Percentiles rank a stretch among this genome's conserved stretches.
phyloP scores from a whole-genome alignment of 2,113 vertebrate genomes.

The Balaeniceps rex region DNA sequence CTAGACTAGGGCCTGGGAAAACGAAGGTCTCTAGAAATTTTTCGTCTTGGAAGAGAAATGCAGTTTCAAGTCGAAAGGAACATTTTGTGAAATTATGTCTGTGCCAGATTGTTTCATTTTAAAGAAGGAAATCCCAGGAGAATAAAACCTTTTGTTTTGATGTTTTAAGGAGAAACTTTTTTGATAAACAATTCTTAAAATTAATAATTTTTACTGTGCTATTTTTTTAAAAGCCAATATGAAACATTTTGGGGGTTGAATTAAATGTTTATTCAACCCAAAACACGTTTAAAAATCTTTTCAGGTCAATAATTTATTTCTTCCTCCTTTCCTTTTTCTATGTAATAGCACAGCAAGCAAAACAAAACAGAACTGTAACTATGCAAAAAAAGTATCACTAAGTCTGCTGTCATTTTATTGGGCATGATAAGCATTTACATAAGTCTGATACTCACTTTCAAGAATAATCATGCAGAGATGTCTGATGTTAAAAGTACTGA shows the following conservation, averaged over 20 bases:
- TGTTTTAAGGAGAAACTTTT: not conserved
- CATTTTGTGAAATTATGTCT: not conserved
- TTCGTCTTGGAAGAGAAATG: not conserved
- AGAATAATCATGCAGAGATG: not conserved
- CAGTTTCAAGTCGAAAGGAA: not conserved
- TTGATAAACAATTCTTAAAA: not conserved
- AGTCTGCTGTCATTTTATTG: not conserved
- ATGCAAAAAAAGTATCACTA: not conserved
- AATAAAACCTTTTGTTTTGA: not conserved
- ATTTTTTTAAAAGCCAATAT: not conserved
- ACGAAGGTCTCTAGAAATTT: not conserved
- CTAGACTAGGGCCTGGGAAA: constrained; percentile 16
- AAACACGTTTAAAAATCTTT: not conserved
- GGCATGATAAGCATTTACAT: not conserved
- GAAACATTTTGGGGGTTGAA: not conserved
- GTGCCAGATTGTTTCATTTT: not conserved
- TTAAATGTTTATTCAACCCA: not conserved
- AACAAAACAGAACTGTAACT: not conserved
- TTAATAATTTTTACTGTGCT: not conserved
- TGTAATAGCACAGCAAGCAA: not conserved
- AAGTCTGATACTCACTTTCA: not conserved
- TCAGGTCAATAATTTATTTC: not conserved
- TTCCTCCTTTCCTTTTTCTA: not conserved
- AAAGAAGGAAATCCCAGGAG: not conserved
- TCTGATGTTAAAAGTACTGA: not conserved